Evolutionary conservation across 2,113 vertebrate genomes (phyloP).

Genomic region (Melanocharis versteri): DNA sequence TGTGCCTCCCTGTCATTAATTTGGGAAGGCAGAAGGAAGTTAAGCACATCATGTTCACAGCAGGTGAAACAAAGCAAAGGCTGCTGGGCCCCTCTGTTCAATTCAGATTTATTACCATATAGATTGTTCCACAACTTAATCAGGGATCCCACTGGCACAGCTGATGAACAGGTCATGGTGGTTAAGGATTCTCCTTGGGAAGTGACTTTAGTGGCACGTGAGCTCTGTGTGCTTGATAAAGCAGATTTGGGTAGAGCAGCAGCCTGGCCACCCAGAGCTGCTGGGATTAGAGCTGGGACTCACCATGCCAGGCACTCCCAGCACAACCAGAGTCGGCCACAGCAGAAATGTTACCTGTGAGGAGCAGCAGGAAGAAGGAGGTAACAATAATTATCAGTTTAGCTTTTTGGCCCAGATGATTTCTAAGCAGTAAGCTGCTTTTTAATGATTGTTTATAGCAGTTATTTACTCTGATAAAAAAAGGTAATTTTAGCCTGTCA

Average conservation of each 20-base stretch:
- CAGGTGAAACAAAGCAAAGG: not conserved
- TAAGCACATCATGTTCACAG: not conserved
- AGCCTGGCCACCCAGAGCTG: rapidly evolving
- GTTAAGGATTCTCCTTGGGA: not conserved
- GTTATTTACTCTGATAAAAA: not conserved
- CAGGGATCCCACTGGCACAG: not conserved
- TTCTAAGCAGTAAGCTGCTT: not conserved
- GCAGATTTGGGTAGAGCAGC: not conserved
- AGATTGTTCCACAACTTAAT: not conserved
- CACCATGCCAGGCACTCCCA: rapidly evolving
- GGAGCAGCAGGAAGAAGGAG: not conserved
- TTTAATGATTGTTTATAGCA: not conserved
- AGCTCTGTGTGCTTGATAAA: not conserved
- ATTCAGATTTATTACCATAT: not conserved
- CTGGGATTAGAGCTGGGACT: not conserved
- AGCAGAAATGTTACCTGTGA: not conserved
- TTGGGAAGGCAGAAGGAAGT: not conserved
- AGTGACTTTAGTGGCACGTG: not conserved
- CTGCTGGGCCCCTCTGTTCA: not conserved
- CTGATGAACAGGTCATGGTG: not conserved
- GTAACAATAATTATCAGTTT: not conserved
- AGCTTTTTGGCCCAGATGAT: not conserved
- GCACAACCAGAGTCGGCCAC: not conserved
- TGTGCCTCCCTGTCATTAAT: not conserved
- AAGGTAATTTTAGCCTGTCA: not conserved